Base-by-base conservation (phyloP, 1,140 invertebrate genomes). In the Sweltsa coloradensis region DNA sequence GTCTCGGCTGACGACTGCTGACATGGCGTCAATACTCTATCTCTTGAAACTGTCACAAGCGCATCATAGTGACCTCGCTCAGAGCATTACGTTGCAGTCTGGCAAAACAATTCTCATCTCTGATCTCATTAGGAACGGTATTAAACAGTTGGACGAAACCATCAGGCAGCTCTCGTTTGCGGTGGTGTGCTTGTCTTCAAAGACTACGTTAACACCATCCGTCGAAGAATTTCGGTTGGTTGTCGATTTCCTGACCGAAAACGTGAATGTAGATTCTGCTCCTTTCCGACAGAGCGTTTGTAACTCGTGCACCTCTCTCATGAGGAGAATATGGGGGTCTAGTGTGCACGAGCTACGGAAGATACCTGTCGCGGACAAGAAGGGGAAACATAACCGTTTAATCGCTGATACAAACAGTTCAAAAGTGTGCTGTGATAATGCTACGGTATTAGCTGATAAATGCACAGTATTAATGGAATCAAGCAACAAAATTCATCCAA, bases 181-280 rank as follows among this genome's bases (percentile, higher is more conserved):
- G n/a, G 37, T 45, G 13, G 45, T 56, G 14, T 57, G 55, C 34
- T 19, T 45, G 9, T 50, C 49, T 9, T 48, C 49, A 3, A 57
- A 56, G 36, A 31, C 44, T 21, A n/a, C 9, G 21, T n/a, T 40
- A 22, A 40, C 24, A 19, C 37, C 37, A n/a, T 36, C 40, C 7
- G 44, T 41, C 19, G 49, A 55, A 26, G 54, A 57, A 39, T 47
- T 52, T 45, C 21, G 41, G 19, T 11, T 54, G 18, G 47, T 55
- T 5, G 13, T 49, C 37, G 40, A 21, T 19, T 57, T 54, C 41
- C 31, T 57, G 4, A 34, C 18, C 21, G 46, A 57, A 24, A 55
- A 53, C 37, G 45, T 55, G 6, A 57, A 57, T 40, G 41, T 29
- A 5, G 53, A 57, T 34, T 46, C 27, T 27, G 9, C 54, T 22